phyloP scores from a whole-genome alignment of 2,113 vertebrate genomes.

The Ictidomys tridecemlineatus region DNA sequence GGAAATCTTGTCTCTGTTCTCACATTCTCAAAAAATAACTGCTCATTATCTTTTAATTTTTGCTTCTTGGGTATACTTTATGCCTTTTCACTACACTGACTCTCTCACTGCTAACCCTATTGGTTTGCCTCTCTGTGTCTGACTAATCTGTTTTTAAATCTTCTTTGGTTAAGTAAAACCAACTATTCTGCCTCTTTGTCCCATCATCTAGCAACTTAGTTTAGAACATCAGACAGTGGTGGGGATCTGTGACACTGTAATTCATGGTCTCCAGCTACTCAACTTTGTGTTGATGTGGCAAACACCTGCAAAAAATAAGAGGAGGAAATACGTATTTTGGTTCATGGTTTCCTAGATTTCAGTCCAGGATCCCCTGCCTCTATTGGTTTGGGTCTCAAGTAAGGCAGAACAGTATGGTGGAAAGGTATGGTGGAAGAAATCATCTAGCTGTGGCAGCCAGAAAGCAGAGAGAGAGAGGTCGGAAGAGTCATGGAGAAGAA shows the following conservation, averaged over 20 bases:
- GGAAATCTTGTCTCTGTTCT: neutral
- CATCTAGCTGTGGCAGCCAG: too few relatives aligned
- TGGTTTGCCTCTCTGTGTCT: neutral
- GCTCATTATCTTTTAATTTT: neutral
- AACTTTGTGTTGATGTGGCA: too few relatives aligned
- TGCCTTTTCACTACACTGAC: neutral
- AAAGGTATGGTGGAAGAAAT: too few relatives aligned
- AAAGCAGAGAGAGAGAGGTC: too few relatives aligned
- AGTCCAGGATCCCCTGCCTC: too few relatives aligned
- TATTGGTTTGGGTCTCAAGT: neutral
- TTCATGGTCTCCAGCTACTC: neutral
- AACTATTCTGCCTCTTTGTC: neutral
- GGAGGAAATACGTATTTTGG: too few relatives aligned
- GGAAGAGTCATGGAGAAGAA: too few relatives aligned
- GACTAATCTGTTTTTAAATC: neutral
- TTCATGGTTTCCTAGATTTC: too few relatives aligned
- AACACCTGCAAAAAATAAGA: too few relatives aligned
- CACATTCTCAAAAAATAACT: neutral
- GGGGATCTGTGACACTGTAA: fast-evolving
- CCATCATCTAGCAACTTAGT: neutral
- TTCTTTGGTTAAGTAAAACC: neutral
- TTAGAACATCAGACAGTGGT: neutral
- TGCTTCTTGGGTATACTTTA: neutral
- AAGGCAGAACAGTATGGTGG: neutral
- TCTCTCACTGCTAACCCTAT: neutral